phyloP scores from a whole-genome alignment of 1,140 invertebrate genomes.

The Babylonia areolata region DNA sequence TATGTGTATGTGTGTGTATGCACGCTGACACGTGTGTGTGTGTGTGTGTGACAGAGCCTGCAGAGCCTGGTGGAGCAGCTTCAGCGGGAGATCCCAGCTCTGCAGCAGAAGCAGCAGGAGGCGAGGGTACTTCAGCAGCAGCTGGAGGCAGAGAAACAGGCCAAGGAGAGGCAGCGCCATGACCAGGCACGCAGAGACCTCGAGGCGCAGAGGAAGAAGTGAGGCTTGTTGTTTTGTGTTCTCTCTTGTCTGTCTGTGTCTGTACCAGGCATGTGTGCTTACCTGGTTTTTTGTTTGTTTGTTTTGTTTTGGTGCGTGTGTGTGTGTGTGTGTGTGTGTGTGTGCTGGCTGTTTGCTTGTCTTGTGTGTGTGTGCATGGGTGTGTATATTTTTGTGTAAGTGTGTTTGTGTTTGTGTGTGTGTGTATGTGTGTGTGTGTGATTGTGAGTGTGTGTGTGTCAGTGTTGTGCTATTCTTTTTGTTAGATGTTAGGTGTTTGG shows the following conservation, averaged over 20 bases:
- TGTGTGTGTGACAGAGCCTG: slow-evolving; percentile 50
- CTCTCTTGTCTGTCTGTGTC: neutral
- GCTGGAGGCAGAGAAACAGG: slow-evolving; percentile 48
- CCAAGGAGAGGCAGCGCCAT: slow-evolving; percentile 62
- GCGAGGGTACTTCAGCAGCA: slow-evolving; percentile 43
- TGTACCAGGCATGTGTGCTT: too few relatives aligned
- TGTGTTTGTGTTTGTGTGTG: too few relatives aligned
- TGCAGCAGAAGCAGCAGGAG: slow-evolving; percentile 52
- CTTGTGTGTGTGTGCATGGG: neutral
- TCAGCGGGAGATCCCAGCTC: slow-evolving; percentile 48
- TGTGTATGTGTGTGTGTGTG: too few relatives aligned
- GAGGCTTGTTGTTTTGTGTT: slow-evolving; percentile 23
- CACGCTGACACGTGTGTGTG: too few relatives aligned
- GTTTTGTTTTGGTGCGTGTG: neutral
- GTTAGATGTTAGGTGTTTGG: too few relatives aligned
- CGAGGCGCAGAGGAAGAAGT: slow-evolving; percentile 59
- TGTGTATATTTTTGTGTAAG: neutral
- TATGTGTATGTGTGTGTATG: too few relatives aligned
- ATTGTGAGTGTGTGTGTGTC: too few relatives aligned
- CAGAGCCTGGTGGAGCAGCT: slow-evolving; percentile 55
- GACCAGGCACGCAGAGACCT: slow-evolving; percentile 60
- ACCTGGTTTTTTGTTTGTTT: too few relatives aligned
- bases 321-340: neutral
- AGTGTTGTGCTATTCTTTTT: too few relatives aligned
- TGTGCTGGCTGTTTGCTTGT: too few relatives aligned